Evolutionary conservation across 1,140 invertebrate species (phyloP).

Genomic region (Drosophila ogumai): DNA sequence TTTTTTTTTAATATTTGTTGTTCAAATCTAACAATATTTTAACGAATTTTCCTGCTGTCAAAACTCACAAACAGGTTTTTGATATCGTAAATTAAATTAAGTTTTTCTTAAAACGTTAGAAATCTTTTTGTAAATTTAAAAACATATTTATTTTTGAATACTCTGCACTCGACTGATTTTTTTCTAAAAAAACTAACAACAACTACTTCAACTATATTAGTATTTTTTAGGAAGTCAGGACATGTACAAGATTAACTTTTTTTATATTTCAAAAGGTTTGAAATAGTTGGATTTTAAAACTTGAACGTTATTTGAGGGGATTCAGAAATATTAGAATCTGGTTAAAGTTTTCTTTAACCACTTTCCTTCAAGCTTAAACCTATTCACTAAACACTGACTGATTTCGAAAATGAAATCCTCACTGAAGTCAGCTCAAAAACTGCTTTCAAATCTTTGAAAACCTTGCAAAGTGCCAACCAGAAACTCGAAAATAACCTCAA

Average conservation of each 20-base stretch:
- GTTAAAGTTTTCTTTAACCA: not conserved
- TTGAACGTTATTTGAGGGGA: no score
- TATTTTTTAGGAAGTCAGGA: not conserved
- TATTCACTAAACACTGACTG: not conserved
- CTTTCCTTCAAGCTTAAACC: not conserved
- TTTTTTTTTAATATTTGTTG: no score
- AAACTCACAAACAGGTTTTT: not conserved
- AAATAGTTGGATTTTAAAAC: no score
- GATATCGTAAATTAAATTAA: not conserved
- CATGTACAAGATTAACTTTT: not conserved
- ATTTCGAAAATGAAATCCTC: not conserved
- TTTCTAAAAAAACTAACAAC: not conserved
- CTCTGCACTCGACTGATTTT: no score
- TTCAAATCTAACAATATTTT: not conserved
- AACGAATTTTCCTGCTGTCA: not conserved
- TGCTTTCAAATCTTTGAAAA: not conserved
- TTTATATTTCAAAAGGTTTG: no score
- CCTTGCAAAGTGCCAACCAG: not conserved
- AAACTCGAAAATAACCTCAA: slow-evolving; percentile 6
- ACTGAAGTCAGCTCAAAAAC: not conserved
- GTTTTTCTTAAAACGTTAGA: no score
- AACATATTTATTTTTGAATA: no score
- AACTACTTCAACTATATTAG: not conserved
- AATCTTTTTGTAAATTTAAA: no score
- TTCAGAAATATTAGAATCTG: not conserved